Evolutionary conservation across 2,797 vertebrate genomes (phyloP).

Genomic region (Craterocephalus amniculus): DNA sequence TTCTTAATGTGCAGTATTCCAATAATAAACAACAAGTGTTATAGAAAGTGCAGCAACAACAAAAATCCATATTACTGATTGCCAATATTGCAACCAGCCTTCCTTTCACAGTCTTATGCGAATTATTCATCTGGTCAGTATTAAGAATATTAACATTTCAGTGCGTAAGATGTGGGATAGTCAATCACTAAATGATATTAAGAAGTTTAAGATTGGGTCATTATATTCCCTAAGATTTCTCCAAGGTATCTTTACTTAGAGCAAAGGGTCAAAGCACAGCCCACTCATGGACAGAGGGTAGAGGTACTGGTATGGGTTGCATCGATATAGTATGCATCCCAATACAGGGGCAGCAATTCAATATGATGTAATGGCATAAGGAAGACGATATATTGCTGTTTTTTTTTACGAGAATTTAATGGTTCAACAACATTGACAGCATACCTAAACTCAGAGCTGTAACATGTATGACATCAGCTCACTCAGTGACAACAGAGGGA

Average conservation of each 20-base stretch:
- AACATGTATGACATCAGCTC: too few relatives aligned
- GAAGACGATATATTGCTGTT: too few relatives aligned
- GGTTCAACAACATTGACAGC: too few relatives aligned
- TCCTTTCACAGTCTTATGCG: neutral
- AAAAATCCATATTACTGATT: neutral
- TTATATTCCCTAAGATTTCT: neutral
- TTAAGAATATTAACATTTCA: neutral
- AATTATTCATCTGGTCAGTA: neutral
- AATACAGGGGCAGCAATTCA: too few relatives aligned
- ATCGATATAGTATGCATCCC: too few relatives aligned
- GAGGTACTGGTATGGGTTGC: neutral
- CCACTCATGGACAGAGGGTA: neutral
- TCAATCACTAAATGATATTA: neutral
- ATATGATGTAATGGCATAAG: too few relatives aligned
- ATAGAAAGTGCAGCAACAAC: neutral
- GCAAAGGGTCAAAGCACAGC: too few relatives aligned
- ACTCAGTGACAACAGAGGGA: too few relatives aligned
- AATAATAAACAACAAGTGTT: neutral
- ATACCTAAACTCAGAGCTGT: too few relatives aligned
- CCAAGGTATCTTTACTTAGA: neutral
- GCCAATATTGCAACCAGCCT: neutral
- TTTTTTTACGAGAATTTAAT: too few relatives aligned
- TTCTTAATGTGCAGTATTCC: neutral
- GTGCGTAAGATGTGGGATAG: neutral
- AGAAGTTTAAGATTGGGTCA: neutral